Evolutionary conservation across 2,113 vertebrate genomes (phyloP), one percentile per base, ranked within the genome.

Genomic region (Trinectes maculatus): DNA sequence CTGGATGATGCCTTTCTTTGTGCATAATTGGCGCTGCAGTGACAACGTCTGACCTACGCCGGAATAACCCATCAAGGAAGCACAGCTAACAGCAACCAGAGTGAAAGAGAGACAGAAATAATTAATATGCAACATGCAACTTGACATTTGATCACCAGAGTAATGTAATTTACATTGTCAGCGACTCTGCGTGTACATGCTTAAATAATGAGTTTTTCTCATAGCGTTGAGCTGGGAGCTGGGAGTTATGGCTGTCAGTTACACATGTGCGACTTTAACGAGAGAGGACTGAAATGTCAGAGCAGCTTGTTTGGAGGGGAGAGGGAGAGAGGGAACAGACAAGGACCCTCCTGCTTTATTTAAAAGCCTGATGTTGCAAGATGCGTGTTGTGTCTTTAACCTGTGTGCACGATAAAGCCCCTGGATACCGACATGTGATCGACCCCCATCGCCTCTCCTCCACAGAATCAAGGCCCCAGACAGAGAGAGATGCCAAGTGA

Each of bases 1-100:
- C 53, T 86, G 83, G 48, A 79, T 62, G 62, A 92, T 46, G 6
- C 85, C 80, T 0, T 33, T 10, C 0, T 1, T 0, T 0, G 92
- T 0, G 11, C 91, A 93, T 31, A 83, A 80, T 0, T 2, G 54
- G 42, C 0, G 60, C 61, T 85, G 63, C 68, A 93, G 76, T 3
- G 85, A 86, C 44, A 91, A 2, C 13, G 46, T 7, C 82, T 93
- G 92, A 34, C 7, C 70, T 3, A 64, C 82, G 39, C 89, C 88
- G 0, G 4, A 3, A 1, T 4, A 29, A 8, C 89, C 90, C 22
- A 89, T 0, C 1, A 43, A 2, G 6, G 91, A 88, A 34, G 4
- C 72, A 28, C 88, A 91, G 34, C 90, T 91, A n/a, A 34, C 6
- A 0, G 40, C 4, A 5, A 3, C 10, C n/a, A 43, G 4, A 53